Percentiles rank a stretch among this genome's conserved stretches.
Evolutionary conservation across 2,797 vertebrate genomes (phyloP).

Genomic region (Crossoptilon crossoptilon): DNA sequence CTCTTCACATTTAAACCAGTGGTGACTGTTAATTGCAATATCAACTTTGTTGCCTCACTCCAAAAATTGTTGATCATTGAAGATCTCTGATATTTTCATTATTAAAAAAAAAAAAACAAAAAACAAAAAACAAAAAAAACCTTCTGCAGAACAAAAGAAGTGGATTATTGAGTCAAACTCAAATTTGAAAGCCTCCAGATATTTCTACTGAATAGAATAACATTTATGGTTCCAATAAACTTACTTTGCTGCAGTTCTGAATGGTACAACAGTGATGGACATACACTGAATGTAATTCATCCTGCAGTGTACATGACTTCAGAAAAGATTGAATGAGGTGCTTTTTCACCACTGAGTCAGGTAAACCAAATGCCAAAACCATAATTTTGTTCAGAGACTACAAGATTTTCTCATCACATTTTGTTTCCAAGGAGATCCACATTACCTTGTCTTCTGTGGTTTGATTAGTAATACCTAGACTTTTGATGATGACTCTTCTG

Average conservation of each 20-base stretch:
- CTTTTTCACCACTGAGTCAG: neutral
- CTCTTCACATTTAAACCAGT: neutral
- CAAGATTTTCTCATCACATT: neutral
- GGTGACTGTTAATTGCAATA: neutral
- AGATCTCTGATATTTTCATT: neutral
- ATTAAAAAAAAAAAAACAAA: no score
- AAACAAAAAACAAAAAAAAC: no score
- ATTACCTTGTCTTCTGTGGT: neutral
- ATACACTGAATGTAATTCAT: neutral
- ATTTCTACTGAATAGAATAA: neutral
- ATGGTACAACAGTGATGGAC: neutral
- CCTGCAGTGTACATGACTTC: neutral
- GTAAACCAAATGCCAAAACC: neutral
- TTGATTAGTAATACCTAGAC: neutral
- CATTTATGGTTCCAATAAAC: neutral
- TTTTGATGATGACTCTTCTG: neutral
- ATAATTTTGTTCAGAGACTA: neutral
- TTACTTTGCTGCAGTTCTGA: neutral
- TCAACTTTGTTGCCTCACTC: neutral
- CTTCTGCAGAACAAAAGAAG: neutral
- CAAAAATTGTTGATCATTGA: neutral
- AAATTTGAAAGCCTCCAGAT: neutral
- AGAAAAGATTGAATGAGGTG: neutral
- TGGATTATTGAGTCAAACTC: neutral
- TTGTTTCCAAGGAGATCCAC: neutral